phyloP scores from a whole-genome alignment of 2,113 vertebrate species.

The Pollachius pollachius region DNA sequence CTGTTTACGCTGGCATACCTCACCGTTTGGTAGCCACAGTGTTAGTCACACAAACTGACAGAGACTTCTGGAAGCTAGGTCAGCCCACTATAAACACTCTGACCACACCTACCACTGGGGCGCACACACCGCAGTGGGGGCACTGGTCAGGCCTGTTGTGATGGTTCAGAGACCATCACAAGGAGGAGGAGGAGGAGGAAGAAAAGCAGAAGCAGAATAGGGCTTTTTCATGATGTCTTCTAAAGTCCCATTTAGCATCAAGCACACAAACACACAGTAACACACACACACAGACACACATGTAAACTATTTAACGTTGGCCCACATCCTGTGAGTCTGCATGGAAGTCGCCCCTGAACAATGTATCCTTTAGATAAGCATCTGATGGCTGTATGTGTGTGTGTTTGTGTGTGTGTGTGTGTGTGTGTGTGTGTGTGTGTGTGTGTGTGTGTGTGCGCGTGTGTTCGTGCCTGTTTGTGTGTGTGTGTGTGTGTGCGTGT shows the following conservation, averaged over 20 bases:
- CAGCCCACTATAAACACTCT: conserved; percentile 12
- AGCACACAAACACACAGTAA: conserved; percentile 23
- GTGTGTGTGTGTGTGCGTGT: neutral
- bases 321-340: conserved; percentile 56
- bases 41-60: conserved; percentile 3
- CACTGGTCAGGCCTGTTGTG: neutral
- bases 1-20: conserved; percentile 6
- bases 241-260: conserved; percentile 21
- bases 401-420: conserved; percentile 12
- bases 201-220: conserved; percentile 4
- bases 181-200: neutral
- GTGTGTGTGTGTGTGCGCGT: neutral
- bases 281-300: conserved; percentile 23
- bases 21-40: conserved; percentile 12
- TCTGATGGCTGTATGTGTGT: conserved; percentile 52
- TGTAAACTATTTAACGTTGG: conserved; percentile 40
- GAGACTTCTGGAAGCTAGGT: conserved; percentile 7
- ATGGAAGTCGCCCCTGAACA: conserved; percentile 54
- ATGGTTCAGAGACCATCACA: too few relatives aligned
- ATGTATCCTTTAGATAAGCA: conserved; percentile 72
- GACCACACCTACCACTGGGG: neutral
- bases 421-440: conserved; percentile 1
- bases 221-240: conserved; percentile 26
- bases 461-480: neutral
- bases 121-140: neutral